Percentiles rank a stretch among this genome's conserved stretches.
Conservation (phyloP, 2,888 invertebrate genomes). For the Tillus elongatus region DNA sequence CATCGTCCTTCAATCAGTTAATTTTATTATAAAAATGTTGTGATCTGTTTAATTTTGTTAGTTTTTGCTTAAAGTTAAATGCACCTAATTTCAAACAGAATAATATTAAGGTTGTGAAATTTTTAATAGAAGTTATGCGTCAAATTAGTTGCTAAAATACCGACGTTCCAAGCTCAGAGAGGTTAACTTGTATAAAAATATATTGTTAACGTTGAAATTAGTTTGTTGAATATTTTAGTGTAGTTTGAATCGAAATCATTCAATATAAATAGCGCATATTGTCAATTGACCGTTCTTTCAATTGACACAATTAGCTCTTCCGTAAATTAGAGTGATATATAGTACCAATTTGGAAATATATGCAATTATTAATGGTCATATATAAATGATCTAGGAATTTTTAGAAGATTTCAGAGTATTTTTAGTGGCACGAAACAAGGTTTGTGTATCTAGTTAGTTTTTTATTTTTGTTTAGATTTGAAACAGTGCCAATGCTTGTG, state of each 20-base stretch:
- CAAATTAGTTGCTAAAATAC: background rate
- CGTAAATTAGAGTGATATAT: background rate
- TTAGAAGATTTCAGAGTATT: conserved; percentile 1
- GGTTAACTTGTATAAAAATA: conserved; percentile 1
- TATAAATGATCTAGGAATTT: background rate
- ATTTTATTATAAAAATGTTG: conserved; percentile 24
- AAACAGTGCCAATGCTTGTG: conserved; percentile 1
- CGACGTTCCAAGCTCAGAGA: background rate
- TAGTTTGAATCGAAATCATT: no score
- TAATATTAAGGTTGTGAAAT: background rate
- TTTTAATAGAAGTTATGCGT: background rate
- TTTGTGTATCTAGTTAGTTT: background rate
- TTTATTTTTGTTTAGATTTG: background rate
- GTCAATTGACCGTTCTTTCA: no score
- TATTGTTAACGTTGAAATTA: background rate
- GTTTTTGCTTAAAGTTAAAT: background rate
- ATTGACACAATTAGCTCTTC: background rate
- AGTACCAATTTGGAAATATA: background rate
- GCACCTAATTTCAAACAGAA: no score
- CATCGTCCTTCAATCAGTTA: conserved; percentile 23
- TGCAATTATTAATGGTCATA: no score
- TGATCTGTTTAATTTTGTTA: conserved; percentile 16
- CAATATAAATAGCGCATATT: no score
- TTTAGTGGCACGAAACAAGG: background rate
- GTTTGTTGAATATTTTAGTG: background rate